These are phyloP conservation scores for Siphonodentalium dalli DNA, from an alignment of 2,888 invertebrate species.

Conservation along the genomic window DNA sequence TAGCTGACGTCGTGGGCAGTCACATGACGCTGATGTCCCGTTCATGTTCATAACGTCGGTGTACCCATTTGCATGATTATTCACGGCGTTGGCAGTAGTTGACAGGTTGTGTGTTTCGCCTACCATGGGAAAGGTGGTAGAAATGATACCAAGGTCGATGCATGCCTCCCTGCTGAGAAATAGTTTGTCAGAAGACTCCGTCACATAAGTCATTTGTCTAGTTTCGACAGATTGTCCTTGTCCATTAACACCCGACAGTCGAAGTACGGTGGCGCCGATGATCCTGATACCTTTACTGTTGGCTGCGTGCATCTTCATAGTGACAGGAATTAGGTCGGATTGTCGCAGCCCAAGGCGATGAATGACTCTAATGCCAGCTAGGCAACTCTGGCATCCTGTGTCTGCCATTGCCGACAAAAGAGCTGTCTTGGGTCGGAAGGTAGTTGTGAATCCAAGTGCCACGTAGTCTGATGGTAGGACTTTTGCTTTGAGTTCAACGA, in stretches of 20 bases:
- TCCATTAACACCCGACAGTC: conserved; percentile 24
- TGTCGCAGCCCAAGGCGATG: no score
- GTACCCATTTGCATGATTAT: no score
- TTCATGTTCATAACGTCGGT: background rate
- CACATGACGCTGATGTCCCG: conserved; percentile 11
- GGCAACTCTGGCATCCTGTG: conserved; percentile 35
- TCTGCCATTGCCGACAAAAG: conserved; percentile 31
- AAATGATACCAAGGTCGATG: conserved; percentile 32
- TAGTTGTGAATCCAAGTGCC: conserved; percentile 22
- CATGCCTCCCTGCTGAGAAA: conserved; percentile 42
- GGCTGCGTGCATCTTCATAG: no score
- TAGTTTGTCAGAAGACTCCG: conserved; percentile 34
- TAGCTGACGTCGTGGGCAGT: conserved; percentile 11
- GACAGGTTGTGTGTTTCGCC: no score
- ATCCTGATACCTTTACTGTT: conserved; percentile 37
- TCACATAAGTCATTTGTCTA: conserved; percentile 40
- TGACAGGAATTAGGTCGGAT: no score
- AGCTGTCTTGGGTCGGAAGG: conserved; percentile 3
- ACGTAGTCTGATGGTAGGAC: conserved; percentile 23
- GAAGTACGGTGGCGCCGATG: conserved; percentile 36
- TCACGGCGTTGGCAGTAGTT: no score
- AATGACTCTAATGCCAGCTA: no score
- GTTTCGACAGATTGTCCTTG: conserved; percentile 26
- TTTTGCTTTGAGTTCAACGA: conserved; percentile 13
- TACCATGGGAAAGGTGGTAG: conserved; percentile 28